Base-by-base conservation (phyloP, 2,888 invertebrate species). In the Ommatoiulus sabulosus region DNA sequence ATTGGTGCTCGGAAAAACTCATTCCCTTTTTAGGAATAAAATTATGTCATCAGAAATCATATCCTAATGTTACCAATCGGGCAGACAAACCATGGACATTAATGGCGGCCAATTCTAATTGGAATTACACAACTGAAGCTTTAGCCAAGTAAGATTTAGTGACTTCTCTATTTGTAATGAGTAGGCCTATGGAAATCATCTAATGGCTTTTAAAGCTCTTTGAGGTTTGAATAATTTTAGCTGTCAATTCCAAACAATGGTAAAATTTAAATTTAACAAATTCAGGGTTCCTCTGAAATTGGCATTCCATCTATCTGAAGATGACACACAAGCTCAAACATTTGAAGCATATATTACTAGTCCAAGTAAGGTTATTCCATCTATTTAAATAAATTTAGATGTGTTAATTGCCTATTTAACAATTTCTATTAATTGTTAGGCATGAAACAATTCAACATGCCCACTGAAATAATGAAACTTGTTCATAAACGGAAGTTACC, bases 11-110 rank as follows among this genome's bases (percentile, higher is more conserved):
- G 7, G 43, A 57, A 15, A 57, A 44, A 3, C 15, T 87, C 10
- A 15, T 57, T 10, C 63, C 87, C 12, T 35, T 52, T 35, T 44
- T 63, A 20, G 87, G 87, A 52, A 52, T 57, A 24, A 52, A 52
- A 57, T 57, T 87, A 63, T 87, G 87, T 87, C 87, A 87, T 35
- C n/a, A 43, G 35, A 87, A 87, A 57, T 87, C 87, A 3, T 63
- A 57, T 63, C 87, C 87, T 12, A 87, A 57, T 24, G 87, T 87
- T 0, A 87, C 87, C 24, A 4, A 57, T 57, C 57, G n/a, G 10
- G 17, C 63, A 63, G 63, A 57, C 24, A 87, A 87, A 57, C 87
- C 87, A 24, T 87, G 87, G 87, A 87, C 63, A 43, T 35, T 87
- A 43, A 87, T 87, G 87, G 87, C 87, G 20, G 87, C 24, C 2